A percentile compares a stretch with the other conserved stretches of the same genome.
These are phyloP conservation scores for Neocrepidodera transversa DNA, from an alignment of 2,888 invertebrate genomes.

Conservation along the genomic window DNA sequence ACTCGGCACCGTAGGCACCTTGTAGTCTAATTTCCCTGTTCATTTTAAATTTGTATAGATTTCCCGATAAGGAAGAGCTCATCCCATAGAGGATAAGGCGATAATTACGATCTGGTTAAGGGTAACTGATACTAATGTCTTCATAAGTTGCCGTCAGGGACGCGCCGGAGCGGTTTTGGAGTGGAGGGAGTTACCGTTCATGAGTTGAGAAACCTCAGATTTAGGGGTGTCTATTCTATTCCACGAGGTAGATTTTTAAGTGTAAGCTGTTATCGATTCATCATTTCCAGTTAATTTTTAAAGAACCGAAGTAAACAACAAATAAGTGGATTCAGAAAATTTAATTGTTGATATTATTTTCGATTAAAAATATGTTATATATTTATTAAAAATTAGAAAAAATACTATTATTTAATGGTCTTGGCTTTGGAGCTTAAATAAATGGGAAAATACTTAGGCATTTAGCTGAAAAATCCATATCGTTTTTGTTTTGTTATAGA, in stretches of 20 bases:
- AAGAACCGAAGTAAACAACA: slow-evolving; percentile 13
- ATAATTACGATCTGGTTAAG: slow-evolving; percentile 58
- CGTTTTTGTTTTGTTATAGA: slow-evolving; percentile 58
- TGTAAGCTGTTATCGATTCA: not conserved
- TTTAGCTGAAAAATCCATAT: slow-evolving; percentile 58
- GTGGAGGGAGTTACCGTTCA: not conserved
- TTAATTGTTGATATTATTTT: no score
- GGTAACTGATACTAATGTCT: slow-evolving; percentile 37
- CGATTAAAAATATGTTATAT: no score
- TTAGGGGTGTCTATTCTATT: not conserved
- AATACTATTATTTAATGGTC: no score
- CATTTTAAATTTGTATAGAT: not conserved
- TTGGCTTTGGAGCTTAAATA: slow-evolving; percentile 22
- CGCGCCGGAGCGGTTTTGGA: not conserved
- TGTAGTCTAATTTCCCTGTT: no score
- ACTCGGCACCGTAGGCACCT: no score
- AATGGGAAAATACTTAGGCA: slow-evolving; percentile 41
- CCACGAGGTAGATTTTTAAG: not conserved
- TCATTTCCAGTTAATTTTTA: slow-evolving; percentile 11
- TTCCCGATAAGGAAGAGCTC: slow-evolving; percentile 35
- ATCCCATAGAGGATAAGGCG: slow-evolving; percentile 58
- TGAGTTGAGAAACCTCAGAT: slow-evolving; percentile 3
- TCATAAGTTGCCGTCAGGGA: slow-evolving; percentile 12
- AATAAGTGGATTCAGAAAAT: no score
- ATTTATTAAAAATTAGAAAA: no score